Evolutionary conservation across 2,113 vertebrate genomes (phyloP), one percentile per base, ranked within the genome.

Genomic region (Rhabdornis inornatus): DNA sequence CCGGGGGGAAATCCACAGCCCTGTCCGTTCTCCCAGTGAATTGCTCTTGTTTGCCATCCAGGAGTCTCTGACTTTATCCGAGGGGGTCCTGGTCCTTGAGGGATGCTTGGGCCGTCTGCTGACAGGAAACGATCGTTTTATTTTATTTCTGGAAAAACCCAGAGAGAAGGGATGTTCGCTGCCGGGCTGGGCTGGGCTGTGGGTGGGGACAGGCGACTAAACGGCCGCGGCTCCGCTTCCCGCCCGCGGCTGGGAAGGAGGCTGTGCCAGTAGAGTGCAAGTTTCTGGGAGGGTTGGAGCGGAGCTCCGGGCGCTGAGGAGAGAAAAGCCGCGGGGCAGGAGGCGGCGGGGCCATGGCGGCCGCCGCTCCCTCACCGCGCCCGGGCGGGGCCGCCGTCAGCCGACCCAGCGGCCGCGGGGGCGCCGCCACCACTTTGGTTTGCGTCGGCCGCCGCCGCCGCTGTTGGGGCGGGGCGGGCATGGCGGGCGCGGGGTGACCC

Each of bases 341-440:
- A 28, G 35, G 39, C 44, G 39, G 40, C 53, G 14, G 35, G 15
- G 21, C 87, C 69, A 95, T 94, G 95, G 87, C 90, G 87, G 83
- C 79, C 33, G 28, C 83, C 75, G 2, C 68, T 56, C 85, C 87
- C 70, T 50, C 68, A 4, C 66, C 60, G 61, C 86, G 5, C 6
- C 74, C 69, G 68, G 92, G 88, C 57, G 90, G 66, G 87, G 83
- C 92, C 75, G 77, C 75, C 47, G 70, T 90, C 94, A 69, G 64
- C 79, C 56, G 83, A 60, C 86, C 69, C 85, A 18, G 78, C 45
- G 87, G 42, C 74, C 40, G 77, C 56, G 23, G 82, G 85, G 89
- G 49, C 65, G 85, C 66, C 60, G 61, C 76, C 28, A 2, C 23
- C 17, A 12, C 84, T 89, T 93, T 87, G 93, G 68, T 96, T 96